phyloP scores from a whole-genome alignment of 1,140 invertebrate species.

The Megalonaias nervosa region DNA sequence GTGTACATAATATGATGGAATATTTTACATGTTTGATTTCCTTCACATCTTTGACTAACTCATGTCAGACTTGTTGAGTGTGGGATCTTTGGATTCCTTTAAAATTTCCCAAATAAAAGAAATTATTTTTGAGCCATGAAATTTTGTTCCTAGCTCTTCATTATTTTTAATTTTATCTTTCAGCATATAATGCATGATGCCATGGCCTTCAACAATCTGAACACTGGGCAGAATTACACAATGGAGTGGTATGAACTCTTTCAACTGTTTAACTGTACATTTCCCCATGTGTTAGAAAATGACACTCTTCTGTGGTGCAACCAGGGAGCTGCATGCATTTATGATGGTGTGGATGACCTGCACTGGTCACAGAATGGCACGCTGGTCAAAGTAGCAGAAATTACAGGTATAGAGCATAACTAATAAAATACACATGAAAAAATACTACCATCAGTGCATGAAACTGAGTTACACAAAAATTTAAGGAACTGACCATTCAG shows the following conservation, averaged over 20 bases:
- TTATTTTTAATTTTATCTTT: neutral
- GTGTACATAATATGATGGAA: too few relatives aligned
- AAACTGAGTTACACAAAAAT: too few relatives aligned
- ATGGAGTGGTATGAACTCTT: slow-evolving; percentile 70
- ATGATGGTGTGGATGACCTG: slow-evolving; percentile 63
- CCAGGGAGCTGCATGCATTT: slow-evolving; percentile 67
- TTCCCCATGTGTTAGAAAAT: slow-evolving; percentile 59
- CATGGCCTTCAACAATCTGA: slow-evolving; percentile 61
- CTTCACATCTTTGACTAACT: too few relatives aligned
- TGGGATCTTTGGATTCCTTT: too few relatives aligned
- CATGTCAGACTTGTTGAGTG: too few relatives aligned
- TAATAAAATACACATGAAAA: too few relatives aligned
- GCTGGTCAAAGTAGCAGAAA: slow-evolving; percentile 60
- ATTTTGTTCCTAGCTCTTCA: too few relatives aligned
- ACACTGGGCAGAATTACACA: slow-evolving; percentile 65
- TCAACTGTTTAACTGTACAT: slow-evolving; percentile 69
- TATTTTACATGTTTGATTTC: too few relatives aligned
- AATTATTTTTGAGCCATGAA: too few relatives aligned
- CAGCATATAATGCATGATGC: slow-evolving; percentile 71
- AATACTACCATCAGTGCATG: too few relatives aligned
- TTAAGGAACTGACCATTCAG: too few relatives aligned
- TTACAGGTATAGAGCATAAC: slow-evolving; percentile 49
- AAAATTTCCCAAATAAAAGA: too few relatives aligned
- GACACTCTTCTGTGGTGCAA: slow-evolving; percentile 65
- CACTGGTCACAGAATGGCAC: slow-evolving; percentile 65